Evolutionary conservation across 2,113 vertebrate genomes (phyloP).

Genomic region (Megalops atlanticus): DNA sequence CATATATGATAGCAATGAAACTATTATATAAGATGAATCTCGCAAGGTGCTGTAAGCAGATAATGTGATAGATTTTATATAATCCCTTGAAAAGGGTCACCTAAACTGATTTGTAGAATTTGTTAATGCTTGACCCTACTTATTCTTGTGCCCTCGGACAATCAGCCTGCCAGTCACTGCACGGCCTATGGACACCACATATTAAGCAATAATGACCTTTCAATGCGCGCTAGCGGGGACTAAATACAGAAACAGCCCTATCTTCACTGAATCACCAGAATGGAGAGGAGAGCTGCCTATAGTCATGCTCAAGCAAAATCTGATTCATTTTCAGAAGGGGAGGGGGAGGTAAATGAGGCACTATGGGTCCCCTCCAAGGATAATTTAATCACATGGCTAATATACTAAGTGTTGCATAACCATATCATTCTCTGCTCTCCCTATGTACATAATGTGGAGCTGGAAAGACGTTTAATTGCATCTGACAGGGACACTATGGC

Average conservation of each 20-base stretch:
- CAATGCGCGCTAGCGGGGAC: constrained; percentile 47
- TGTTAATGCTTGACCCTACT: neutral
- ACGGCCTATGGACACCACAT: constrained; percentile 48
- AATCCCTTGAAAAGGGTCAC: neutral
- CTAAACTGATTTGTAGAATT: neutral
- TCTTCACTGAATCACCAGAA: constrained; percentile 32
- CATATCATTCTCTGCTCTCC: constrained; percentile 52
- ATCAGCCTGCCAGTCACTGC: constrained; percentile 32
- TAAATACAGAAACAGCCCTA: constrained; percentile 29
- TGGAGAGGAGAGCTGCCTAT: constrained; percentile 39
- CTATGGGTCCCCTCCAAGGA: constrained; percentile 48
- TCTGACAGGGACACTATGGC: constrained; percentile 61
- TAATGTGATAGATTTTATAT: neutral
- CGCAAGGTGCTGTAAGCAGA: constrained; percentile 29
- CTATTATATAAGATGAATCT: constrained; percentile 44
- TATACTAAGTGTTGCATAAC: constrained; percentile 68
- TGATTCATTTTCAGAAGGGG: constrained; percentile 25
- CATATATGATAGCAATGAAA: neutral
- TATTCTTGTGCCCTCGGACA: constrained; percentile 32
- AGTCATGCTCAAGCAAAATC: constrained; percentile 44
- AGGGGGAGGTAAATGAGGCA: constrained; percentile 7
- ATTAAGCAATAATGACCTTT: constrained; percentile 40
- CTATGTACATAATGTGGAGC: constrained; percentile 52
- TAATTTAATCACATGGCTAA: constrained; percentile 63
- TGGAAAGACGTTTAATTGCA: constrained; percentile 55